Conservation (phyloP, 2,113 vertebrate species). For the Ellobius talpinus region DNA sequence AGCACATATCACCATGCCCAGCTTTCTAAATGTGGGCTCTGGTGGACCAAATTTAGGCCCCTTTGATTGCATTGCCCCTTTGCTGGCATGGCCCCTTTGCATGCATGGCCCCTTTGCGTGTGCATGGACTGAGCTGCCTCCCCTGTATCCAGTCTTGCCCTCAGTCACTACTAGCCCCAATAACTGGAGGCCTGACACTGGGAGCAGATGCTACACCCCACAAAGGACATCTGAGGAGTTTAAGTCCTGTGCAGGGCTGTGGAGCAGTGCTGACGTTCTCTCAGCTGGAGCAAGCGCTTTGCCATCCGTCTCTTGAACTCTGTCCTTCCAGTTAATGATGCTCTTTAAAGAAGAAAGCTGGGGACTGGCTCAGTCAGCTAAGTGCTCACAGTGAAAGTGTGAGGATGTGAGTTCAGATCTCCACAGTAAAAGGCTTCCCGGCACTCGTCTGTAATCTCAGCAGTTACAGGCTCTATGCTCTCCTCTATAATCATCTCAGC, state of each 20-base stretch:
- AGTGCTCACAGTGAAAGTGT: not conserved
- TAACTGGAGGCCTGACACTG: not conserved
- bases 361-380: not conserved
- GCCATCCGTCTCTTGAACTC: not conserved
- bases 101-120: no score
- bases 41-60: not conserved
- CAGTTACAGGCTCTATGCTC: not conserved
- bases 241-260: not conserved
- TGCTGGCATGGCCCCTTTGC: no score
- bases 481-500: not conserved
- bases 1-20: not conserved
- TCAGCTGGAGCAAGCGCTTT: not conserved
- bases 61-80: not conserved
- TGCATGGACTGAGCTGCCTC: no score
- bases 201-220: no score
- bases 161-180: not conserved
- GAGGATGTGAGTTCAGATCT: not conserved
- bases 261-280: rapidly evolving
- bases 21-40: not conserved
- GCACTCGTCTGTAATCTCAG: not conserved
- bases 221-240: not conserved
- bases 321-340: not conserved
- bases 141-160: not conserved
- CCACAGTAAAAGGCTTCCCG: not conserved
- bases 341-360: not conserved